Evolutionary conservation across 2,113 vertebrate genomes (phyloP).

Genomic region (Empidonax alnorum): DNA sequence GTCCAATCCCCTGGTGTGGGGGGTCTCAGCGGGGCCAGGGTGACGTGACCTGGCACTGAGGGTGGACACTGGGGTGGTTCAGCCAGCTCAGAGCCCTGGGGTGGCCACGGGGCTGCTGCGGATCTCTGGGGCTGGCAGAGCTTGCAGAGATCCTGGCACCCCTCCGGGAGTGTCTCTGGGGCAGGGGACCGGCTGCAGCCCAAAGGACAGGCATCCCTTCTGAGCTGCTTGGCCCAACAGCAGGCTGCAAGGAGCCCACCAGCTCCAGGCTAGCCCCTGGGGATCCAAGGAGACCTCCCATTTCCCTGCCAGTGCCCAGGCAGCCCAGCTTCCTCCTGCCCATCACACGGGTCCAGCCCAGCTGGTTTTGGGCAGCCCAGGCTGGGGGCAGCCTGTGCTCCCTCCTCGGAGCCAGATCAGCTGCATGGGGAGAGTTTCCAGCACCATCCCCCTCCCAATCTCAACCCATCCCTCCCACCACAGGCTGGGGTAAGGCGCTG

Average conservation of each 20-base stretch:
- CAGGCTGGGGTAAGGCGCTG: neutral
- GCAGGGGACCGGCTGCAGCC: neutral
- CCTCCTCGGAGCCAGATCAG: neutral
- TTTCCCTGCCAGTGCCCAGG: neutral
- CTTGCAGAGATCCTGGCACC: neutral
- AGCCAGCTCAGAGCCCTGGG: neutral
- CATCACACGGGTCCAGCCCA: neutral
- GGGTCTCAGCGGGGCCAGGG: neutral
- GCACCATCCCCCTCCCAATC: neutral
- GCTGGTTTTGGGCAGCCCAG: neutral
- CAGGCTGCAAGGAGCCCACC: neutral
- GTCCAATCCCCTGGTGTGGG: neutral
- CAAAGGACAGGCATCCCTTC: accelerated
- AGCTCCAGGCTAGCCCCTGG: accelerated
- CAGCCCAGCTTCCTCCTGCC: neutral
- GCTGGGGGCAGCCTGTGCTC: neutral
- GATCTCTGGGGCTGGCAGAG: neutral
- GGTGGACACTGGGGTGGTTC: neutral
- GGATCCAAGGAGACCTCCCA: neutral
- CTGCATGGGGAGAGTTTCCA: neutral
- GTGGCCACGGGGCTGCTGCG: accelerated
- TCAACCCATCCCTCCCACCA: neutral
- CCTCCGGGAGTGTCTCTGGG: neutral
- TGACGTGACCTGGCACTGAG: accelerated
- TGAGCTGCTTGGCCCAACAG: accelerated